Evolutionary conservation across 1,140 invertebrate genomes (phyloP), one percentile per base, ranked within the genome.

Genomic region (fruit fly (Drosophila melanogaster)): DNA sequence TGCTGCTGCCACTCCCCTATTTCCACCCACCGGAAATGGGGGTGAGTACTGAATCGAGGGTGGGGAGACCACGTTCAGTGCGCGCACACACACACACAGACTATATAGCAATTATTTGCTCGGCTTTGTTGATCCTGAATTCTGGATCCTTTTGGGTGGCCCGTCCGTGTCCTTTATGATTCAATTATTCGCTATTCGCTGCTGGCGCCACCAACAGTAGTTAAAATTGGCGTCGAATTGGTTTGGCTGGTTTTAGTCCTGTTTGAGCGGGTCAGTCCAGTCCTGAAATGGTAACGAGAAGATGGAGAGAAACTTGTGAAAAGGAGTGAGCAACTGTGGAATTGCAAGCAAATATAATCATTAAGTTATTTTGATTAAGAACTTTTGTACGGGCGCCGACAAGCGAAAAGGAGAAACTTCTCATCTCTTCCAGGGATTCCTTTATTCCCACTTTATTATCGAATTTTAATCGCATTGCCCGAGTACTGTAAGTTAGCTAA

Each of bases 291-390:
- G 44, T 59, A 15, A 15, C 55, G 40, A 35, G 37, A 17, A 17
- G 8, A 17, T 10, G 26, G 4, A 33, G 33, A 24, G 40, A 62
- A 60, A 64, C n/a, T 60, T 61, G 55, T 46, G 38, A 50, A 50
- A 77, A 50, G 57, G 72, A 71, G 54, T 76, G 58, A 79, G 61
- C 50, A 71, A 67, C 60, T 67, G 60, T 67, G 64, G 59, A 67
- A 76, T 57, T 77, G 67, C 70, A 75, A 57, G 71, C 79, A 87
- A 89, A 89, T 89, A 83, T 79, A 83, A 87, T 87, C 84, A 87
- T 87, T 87, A 89, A 89, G 79, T 87, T 89, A 87, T 87, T 87
- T 86, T 86, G 83, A 86, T 86, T 86, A 86, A 86, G 79, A 83
- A 86, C 75, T 83, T 79, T 81, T 77, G 74, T 77, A 46, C 62